Base-by-base conservation (phyloP, 2,797 vertebrate species). In the Pangasius djambal region DNA sequence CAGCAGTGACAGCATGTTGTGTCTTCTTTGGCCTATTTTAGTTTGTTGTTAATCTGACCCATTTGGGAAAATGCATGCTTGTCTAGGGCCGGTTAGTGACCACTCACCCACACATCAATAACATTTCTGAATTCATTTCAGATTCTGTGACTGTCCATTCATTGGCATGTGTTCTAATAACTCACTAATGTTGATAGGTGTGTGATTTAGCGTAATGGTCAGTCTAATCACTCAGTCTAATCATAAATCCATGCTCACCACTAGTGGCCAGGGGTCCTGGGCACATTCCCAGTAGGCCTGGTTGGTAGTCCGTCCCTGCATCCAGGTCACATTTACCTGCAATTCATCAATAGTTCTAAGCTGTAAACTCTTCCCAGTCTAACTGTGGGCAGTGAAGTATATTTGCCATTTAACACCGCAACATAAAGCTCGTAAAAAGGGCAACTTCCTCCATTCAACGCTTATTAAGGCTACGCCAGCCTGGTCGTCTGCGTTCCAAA, bases 391-490 rank as follows among this genome's bases (percentile, higher is more conserved):
- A 70, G 31, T 86, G 50, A 75, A 81, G 77, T 84, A 48, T 93
- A 93, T 93, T 88, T 83, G 79, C 91, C 95, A 94, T 95, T 96
- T 94, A 95, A 93, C 94, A 93, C 93, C 88, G 93, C 91, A 88
- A 77, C 81, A 87, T 89, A 85, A 87, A 85, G 86, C 89, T 89
- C 50, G 4, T 87, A 87, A 87, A 50, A 86, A 86, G 87, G 59
- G 86, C 91, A 91, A 86, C 91, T 88, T 88, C 87, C 91, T 74
- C 88, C 69, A 88, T 85, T 75, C 83, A 31, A 37, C n/a, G 52
- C 86, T 89, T 83, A 89, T 89, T 89, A 87, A 87, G 84, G 20
- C 86, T 72, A 69, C 22, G 52, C 69, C 65, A 72, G 65, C 67
- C 55, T 72, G 79, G 78, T 57, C 31, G 57, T 63, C 90, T 83